These are phyloP conservation scores for Cosmia pyralina DNA, from an alignment of 2,888 invertebrate species.

Conservation along the genomic window DNA sequence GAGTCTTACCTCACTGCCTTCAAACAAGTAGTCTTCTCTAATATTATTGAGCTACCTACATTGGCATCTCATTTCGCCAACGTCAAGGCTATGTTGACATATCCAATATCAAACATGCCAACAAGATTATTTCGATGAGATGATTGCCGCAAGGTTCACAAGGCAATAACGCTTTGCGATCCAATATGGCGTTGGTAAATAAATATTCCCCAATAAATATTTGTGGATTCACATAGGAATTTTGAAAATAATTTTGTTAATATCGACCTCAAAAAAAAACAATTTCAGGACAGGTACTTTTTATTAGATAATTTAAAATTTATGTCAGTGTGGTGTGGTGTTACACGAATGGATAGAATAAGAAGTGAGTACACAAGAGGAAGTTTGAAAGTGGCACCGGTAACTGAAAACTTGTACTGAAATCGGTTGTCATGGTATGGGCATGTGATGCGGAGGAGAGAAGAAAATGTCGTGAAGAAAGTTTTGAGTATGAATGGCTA, in stretches of 20 bases:
- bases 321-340: too few species aligned
- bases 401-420: too few species aligned
- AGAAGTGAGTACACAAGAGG: too few species aligned
- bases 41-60: constrained; percentile 8
- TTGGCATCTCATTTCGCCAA: constrained; percentile 37
- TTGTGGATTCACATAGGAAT: not conserved
- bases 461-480: too few species aligned
- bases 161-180: constrained; percentile 18
- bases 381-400: too few species aligned
- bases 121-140: constrained; percentile 47
- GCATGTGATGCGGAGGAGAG: too few species aligned
- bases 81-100: constrained; percentile 35
- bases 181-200: constrained; percentile 22
- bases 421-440: too few species aligned
- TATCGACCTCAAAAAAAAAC: not conserved
- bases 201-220: constrained; percentile 2
- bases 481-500: too few species aligned
- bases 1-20: not conserved
- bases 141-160: constrained; percentile 30
- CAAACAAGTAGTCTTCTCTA: constrained; percentile 1
- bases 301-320: too few species aligned
- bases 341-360: too few species aligned
- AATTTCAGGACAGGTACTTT: too few species aligned
- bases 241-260: not conserved
- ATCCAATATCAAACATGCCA: constrained; percentile 54